Conservation (phyloP, 35 echinoderm and acorn worm genomes). For the Lytechinus variegatus region DNA sequence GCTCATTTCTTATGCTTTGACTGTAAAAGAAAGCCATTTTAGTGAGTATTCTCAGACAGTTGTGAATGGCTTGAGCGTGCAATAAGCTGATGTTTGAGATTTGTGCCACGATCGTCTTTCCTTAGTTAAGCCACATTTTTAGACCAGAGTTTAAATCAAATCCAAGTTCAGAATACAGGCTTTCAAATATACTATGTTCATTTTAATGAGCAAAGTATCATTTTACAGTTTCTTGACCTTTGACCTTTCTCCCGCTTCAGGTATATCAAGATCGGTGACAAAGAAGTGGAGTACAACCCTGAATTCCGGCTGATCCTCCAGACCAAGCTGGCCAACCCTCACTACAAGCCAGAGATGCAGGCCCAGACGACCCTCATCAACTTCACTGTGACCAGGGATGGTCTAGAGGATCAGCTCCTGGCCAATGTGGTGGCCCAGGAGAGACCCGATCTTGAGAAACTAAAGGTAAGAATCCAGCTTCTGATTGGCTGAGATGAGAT, state of each 20-base stretch:
- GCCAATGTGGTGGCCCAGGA: constrained; percentile 96
- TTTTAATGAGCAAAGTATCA: not conserved
- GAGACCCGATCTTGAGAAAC: constrained; percentile 94
- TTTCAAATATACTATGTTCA: not conserved
- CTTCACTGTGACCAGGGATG: constrained; percentile 98
- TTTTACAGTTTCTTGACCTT: not conserved
- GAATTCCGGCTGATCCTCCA: constrained; percentile 97
- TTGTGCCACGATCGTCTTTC: too few species aligned
- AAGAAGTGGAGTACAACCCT: constrained; percentile 95
- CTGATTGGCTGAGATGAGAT: too few species aligned
- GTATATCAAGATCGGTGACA: constrained; percentile 99
- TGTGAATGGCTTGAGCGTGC: too few species aligned
- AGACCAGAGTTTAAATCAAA: too few species aligned
- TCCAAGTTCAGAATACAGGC: not conserved
- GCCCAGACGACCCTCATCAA: constrained; percentile 99
- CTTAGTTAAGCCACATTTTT: too few species aligned
- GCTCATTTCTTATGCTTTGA: too few species aligned
- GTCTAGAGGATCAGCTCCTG: constrained; percentile 95
- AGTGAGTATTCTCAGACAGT: too few species aligned
- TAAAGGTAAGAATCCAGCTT: constrained; percentile 62
- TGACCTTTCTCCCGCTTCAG: constrained; percentile 40
- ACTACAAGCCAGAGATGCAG: constrained; percentile 99
- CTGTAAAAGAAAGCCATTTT: too few species aligned
- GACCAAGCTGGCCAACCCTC: constrained; percentile 98
- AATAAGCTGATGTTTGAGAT: too few species aligned